These are phyloP conservation scores for Melanotaenia duboulayi DNA, from an alignment of 2,113 vertebrate genomes.

Conservation along the genomic window DNA sequence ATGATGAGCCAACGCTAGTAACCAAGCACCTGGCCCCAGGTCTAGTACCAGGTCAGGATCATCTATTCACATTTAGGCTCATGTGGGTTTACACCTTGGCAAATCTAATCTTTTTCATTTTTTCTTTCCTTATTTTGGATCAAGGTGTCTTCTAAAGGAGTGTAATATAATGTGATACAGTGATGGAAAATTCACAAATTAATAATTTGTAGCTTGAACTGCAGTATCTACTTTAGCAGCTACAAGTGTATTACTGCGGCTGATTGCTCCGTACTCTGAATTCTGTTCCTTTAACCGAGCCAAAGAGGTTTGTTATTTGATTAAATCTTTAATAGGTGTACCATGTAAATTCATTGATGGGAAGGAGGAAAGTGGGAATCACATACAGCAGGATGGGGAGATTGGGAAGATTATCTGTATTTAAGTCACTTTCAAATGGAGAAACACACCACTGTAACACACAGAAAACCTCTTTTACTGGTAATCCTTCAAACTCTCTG, in stretches of 20 bases:
- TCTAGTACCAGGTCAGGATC: no score
- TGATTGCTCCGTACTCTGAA: background rate
- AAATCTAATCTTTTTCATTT: no score
- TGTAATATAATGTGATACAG: no score
- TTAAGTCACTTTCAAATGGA: conserved; percentile 24
- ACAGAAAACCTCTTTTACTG: conserved; percentile 15
- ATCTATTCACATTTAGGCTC: no score
- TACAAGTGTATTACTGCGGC: no score
- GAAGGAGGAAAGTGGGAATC: background rate
- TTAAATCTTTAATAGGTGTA: background rate
- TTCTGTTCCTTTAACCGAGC: background rate
- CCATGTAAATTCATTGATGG: background rate
- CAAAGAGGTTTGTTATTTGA: background rate
- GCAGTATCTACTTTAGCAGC: no score
- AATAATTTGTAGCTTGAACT: no score
- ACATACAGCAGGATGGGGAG: background rate
- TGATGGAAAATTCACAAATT: no score
- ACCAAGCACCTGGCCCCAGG: no score
- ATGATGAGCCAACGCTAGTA: background rate
- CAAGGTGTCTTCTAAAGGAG: no score
- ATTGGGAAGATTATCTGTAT: conserved; percentile 6
- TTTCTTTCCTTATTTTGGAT: no score
- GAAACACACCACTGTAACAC: conserved; percentile 18
- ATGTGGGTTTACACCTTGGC: no score
- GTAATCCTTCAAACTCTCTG: conserved; percentile 55